Evolutionary conservation across 2,797 vertebrate genomes (phyloP), one percentile per base, ranked within the genome.

Genomic region (Antennarius maculatus): DNA sequence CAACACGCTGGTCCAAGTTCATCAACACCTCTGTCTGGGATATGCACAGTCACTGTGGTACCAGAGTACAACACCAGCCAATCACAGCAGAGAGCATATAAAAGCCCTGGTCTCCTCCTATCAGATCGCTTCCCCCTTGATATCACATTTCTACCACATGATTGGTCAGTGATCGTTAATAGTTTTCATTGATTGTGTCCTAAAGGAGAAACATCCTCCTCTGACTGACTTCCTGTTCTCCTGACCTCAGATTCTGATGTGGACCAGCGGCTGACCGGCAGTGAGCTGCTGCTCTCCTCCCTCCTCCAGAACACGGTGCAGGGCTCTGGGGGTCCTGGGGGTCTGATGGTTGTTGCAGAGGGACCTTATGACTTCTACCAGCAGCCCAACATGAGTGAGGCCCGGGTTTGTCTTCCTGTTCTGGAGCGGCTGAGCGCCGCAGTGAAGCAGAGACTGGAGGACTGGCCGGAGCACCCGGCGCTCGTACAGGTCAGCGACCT

Each of bases 331-430:
- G 85, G 69, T 0, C 12, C 79, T 1, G 93, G 93, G 7, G 91
- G 92, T 51, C 92, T 98, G 27, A 17, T 78, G 6, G 70, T 98
- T 43, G 88, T 89, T 37, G 86, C 91, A 13, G 93, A 95, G 0
- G 95, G 95, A 1, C 94, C 96, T 0, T 99, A 98, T 56, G 95
- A 99, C 87, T 99, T 99, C 87, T 99, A 99, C 81, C 95, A 95
- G 77, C 95, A 98, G 60, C 94, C 96, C 64, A 98, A 97, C 72
- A 91, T 96, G 86, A 93, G 91, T 16, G 93, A 98, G 88, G 95
- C 95, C 12, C 91, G 90, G 0, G 91, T 92, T 28, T 96, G 96
- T 77, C 95, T 97, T 0, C 94, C 94, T 17, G 93, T 95, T 4
- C 89, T 99, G 37, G 91, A 95, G 41, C 88, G 88, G 76, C 92